Conservation (phyloP, 1,140 invertebrate genomes). For the Apis dorsata region DNA sequence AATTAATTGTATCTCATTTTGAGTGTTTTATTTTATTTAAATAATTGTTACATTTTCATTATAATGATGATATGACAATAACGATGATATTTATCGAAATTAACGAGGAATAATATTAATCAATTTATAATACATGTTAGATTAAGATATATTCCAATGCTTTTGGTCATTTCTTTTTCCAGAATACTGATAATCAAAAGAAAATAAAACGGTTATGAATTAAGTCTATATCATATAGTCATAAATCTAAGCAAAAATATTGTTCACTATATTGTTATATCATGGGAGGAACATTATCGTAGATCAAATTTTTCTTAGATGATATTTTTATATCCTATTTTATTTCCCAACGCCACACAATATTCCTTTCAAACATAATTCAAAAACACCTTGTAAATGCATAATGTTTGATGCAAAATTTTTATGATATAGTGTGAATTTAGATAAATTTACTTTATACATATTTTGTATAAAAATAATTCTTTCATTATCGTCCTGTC, state of each 20-base stretch:
- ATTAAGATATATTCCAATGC: not conserved
- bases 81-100: too few species aligned
- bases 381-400: not conserved
- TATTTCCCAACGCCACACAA: not conserved
- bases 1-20: not conserved
- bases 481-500: not conserved
- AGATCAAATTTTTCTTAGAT: not conserved
- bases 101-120: too few species aligned
- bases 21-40: not conserved
- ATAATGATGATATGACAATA: too few species aligned
- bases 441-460: not conserved
- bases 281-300: not conserved
- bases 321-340: slow-evolving; percentile 10
- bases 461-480: not conserved
- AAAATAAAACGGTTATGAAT: not conserved
- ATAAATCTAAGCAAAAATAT: not conserved
- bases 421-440: not conserved
- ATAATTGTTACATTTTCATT: not conserved
- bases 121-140: too few species aligned
- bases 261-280: not conserved
- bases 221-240: not conserved
- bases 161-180: not conserved
- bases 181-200: not conserved
- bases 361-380: slow-evolving; percentile 1
- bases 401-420: not conserved